A percentile compares a stretch with the other conserved stretches of the same genome.
These are phyloP conservation scores for Platyura marginata DNA, from an alignment of 1,140 invertebrate genomes.

Conservation along the genomic window DNA sequence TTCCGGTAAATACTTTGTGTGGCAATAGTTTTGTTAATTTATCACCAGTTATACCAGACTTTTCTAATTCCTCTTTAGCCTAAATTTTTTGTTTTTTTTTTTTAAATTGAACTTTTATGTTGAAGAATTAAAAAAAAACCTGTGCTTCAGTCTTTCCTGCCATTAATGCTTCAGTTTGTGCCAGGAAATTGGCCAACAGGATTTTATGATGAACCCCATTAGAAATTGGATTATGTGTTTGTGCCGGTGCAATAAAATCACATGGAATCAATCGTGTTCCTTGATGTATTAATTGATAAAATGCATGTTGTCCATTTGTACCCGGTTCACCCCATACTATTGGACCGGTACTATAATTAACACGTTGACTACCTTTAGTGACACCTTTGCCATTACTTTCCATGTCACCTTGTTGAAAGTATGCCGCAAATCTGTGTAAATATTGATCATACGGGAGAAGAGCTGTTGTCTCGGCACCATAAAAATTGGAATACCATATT, in stretches of 20 bases:
- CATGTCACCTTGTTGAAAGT: conserved; percentile 99
- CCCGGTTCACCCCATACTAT: conserved; percentile 97
- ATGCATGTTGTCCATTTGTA: conserved; percentile 98
- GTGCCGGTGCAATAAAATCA: conserved; percentile 90
- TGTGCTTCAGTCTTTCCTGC: conserved; percentile 69
- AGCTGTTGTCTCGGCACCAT: conserved; percentile 86
- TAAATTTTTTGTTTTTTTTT: too few relatives aligned
- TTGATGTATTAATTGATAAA: conserved; percentile 93
- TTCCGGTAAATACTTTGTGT: conserved; percentile 95
- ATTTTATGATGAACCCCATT: conserved; percentile 66
- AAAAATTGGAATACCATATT: conserved; percentile 94
- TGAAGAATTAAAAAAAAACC: too few relatives aligned
- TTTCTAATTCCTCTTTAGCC: conserved; percentile 54
- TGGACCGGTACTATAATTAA: conserved; percentile 74
- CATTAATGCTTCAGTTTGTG: conserved; percentile 96
- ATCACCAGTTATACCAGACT: conserved; percentile 47
- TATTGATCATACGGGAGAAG: conserved; percentile 98
- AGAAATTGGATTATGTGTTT: conserved; percentile 83
- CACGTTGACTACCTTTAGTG: conserved; percentile 53
- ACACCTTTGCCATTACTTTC: conserved; percentile 98
- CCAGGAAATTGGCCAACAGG: conserved; percentile 91
- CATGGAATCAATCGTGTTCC: conserved; percentile 67
- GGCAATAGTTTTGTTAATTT: conserved; percentile 68
- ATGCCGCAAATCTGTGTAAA: conserved; percentile 94
- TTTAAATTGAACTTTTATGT: too few relatives aligned